Conservation (phyloP, 2,888 invertebrate genomes). For the Drepanosiphum platanoidis region DNA sequence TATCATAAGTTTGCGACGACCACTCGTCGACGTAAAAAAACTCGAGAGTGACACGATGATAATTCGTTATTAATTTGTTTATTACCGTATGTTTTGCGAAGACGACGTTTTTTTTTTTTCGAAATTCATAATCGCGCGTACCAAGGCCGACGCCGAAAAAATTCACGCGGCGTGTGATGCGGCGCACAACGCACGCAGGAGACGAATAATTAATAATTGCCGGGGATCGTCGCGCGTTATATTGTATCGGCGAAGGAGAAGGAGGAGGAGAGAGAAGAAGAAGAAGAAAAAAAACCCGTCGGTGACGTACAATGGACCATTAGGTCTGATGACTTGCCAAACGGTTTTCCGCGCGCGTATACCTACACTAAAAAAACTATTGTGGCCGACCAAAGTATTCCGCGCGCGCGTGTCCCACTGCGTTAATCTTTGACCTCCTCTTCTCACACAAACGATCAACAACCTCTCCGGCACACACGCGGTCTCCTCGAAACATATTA, state of each 20-base stretch:
- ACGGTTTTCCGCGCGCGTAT: slow-evolving; percentile 25
- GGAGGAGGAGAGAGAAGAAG: too few relatives aligned
- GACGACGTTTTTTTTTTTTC: background rate
- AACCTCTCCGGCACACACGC: slow-evolving; percentile 46
- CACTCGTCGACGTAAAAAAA: too few relatives aligned
- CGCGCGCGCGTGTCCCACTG: slow-evolving; percentile 53
- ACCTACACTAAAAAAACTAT: background rate
- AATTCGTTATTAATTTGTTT: too few relatives aligned
- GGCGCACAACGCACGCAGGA: background rate
- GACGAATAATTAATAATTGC: slow-evolving; percentile 42
- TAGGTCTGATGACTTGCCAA: slow-evolving; percentile 61
- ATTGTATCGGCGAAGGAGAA: too few relatives aligned
- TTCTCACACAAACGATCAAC: slow-evolving; percentile 41
- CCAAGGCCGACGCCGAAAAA: background rate
- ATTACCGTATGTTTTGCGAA: too few relatives aligned
- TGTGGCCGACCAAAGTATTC: slow-evolving; percentile 44
- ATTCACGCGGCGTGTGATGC: background rate
- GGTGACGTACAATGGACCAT: slow-evolving; percentile 56
- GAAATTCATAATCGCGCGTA: background rate
- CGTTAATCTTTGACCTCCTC: slow-evolving; percentile 53
- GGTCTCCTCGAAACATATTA: background rate
- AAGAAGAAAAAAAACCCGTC: slow-evolving; percentile 18
- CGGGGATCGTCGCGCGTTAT: background rate
- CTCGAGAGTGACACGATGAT: too few relatives aligned
- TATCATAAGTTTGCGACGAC: too few relatives aligned